A percentile compares a stretch with the other conserved stretches of the same genome.
phyloP scores from a whole-genome alignment of 2,888 invertebrate species.

The Panzeria rudis region DNA sequence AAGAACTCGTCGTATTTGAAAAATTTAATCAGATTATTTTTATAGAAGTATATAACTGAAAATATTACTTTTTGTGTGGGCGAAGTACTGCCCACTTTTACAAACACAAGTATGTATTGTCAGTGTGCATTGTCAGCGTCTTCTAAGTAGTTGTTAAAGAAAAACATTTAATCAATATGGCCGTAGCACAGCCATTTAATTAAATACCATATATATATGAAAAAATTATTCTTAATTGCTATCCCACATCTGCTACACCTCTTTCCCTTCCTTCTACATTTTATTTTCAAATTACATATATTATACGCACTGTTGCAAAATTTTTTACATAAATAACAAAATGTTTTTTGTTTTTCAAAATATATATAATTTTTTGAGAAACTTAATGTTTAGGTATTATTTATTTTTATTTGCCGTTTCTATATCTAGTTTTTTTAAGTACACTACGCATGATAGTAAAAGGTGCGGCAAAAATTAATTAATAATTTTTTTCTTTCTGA shows the following conservation, averaged over 20 bases:
- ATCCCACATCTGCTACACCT: neutral
- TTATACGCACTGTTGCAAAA: conserved; percentile 12
- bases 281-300: conserved; percentile 3
- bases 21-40: no score
- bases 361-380: conserved; percentile 25
- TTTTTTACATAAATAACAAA: conserved; percentile 20
- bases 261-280: neutral
- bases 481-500: no score
- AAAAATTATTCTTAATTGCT: neutral
- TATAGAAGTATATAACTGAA: no score
- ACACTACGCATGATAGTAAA: neutral
- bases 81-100: no score
- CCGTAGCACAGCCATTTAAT: no score
- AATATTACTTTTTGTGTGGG: no score
- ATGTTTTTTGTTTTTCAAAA: conserved; percentile 37
- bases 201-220: no score
- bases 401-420: conserved; percentile 43
- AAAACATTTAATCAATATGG: no score
- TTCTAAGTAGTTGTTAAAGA: no score
- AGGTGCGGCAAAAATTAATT: neutral
- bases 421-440: neutral
- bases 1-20: no score
- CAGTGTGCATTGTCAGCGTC: no score
- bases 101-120: no score
- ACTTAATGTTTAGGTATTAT: conserved; percentile 37